Evolutionary conservation across 2,888 invertebrate species (phyloP), one percentile per base, ranked within the genome.

Genomic region (Meloe dianella): DNA sequence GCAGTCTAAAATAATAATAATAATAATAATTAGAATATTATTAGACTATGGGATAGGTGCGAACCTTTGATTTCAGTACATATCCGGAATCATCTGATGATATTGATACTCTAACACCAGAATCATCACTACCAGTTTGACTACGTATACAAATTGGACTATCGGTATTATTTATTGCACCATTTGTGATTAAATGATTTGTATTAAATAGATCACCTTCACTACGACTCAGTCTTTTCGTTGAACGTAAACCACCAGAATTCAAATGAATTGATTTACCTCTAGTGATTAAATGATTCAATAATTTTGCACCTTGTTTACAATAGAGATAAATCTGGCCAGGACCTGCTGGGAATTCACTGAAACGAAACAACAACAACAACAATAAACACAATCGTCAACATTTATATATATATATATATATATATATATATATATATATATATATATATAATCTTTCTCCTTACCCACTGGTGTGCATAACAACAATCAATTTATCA

Each of bases 381-480:
- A 12, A 9, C 32, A 32, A 32, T 32, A 32, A 32, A 32, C 8
- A 12, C 9, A 9, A 30, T 2, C 10, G 56, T 27, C 12, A 27
- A 10, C 7, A 20, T 57, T 47, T 10, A 47, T 14, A 8, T n/a
- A n/a, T n/a, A n/a, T n/a, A n/a, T n/a, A n/a, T n/a, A n/a, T n/a
- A n/a, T n/a, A n/a, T n/a, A n/a, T n/a, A n/a, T n/a, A n/a, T n/a
- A n/a, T n/a, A n/a, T n/a, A n/a, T n/a, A n/a, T n/a, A n/a, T n/a
- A n/a, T n/a, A n/a, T n/a, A n/a, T n/a, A n/a, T n/a, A n/a, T n/a
- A n/a, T n/a, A n/a, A n/a, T n/a, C n/a, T n/a, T 27, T 27, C 2
- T 27, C 4, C 27, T 27, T 4, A 89, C 89, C 87, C 86, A 84
- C 88, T 87, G n/a, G 91, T 85, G 75, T 86, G 87, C 71, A 91